Conservation (phyloP, 2,113 vertebrate species). For the Pachycephala philippinensis region DNA sequence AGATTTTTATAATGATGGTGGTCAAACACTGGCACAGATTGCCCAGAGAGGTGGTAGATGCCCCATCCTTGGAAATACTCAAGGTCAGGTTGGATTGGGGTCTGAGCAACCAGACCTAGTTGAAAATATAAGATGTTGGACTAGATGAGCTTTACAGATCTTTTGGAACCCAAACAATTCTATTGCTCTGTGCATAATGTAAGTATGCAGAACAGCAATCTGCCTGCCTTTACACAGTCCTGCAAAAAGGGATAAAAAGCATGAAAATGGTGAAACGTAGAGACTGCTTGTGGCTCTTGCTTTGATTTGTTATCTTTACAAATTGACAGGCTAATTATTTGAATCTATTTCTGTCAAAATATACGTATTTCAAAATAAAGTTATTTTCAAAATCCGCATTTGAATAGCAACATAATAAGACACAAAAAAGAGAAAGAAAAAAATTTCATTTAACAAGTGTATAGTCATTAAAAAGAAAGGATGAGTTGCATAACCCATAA, state of each 20-base stretch:
- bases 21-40: neutral
- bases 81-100: neutral
- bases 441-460: neutral
- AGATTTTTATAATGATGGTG: neutral
- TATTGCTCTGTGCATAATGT: neutral
- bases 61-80: neutral
- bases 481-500: neutral
- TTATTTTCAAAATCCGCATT: neutral
- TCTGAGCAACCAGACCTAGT: neutral
- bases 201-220: neutral
- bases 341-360: neutral
- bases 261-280: neutral
- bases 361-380: neutral
- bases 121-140: accelerated
- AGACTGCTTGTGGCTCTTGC: neutral
- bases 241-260: neutral
- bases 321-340: neutral
- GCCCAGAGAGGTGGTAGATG: neutral
- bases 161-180: neutral
- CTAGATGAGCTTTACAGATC: neutral
- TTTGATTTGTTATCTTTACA: neutral
- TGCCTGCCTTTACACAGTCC: neutral
- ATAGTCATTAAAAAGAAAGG: neutral
- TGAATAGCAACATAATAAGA: neutral
- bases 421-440: neutral